Evolutionary conservation across 2,888 invertebrate genomes (phyloP).

Genomic region (Parascotia fuliginaria): DNA sequence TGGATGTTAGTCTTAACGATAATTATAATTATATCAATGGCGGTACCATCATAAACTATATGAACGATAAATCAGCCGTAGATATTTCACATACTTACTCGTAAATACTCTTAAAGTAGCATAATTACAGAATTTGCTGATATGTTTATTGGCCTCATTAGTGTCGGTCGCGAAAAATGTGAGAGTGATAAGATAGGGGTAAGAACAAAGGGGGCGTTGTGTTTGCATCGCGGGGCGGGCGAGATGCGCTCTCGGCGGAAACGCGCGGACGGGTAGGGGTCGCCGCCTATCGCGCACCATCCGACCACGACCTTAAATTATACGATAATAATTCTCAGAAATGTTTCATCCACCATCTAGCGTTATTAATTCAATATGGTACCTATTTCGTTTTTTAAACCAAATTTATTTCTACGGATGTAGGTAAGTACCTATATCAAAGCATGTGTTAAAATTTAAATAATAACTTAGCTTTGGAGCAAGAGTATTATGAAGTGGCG

Average conservation of each 20-base stretch:
- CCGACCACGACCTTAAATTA: conserved; percentile 35
- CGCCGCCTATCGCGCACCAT: conserved; percentile 49
- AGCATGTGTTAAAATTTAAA: too few relatives aligned
- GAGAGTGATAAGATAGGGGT: conserved; percentile 79
- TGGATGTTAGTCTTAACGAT: conserved; percentile 17
- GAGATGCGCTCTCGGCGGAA: conserved; percentile 54
- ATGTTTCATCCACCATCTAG: conserved; percentile 11
- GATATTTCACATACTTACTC: conserved; percentile 50
- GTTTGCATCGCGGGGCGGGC: conserved; percentile 31
- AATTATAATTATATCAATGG: conserved; percentile 30
- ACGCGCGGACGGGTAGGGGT: conserved; percentile 58
- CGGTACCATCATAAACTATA: conserved; percentile 43
- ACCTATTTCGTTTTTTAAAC: neutral
- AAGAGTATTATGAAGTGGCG: too few relatives aligned
- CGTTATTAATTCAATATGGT: neutral
- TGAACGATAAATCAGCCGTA: conserved; percentile 50
- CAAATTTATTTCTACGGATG: neutral
- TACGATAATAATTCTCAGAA: conserved; percentile 39
- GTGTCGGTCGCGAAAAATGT: conserved; percentile 76
- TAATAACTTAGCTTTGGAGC: too few relatives aligned
- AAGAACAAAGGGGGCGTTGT: conserved; percentile 73
- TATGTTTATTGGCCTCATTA: conserved; percentile 75
- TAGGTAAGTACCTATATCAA: too few relatives aligned
- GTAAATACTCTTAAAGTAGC: conserved; percentile 55
- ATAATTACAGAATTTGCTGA: conserved; percentile 67